A percentile compares a stretch with the other conserved stretches of the same genome.
Conservation (phyloP, 1,140 invertebrate genomes). For the Babylonia areolata region DNA sequence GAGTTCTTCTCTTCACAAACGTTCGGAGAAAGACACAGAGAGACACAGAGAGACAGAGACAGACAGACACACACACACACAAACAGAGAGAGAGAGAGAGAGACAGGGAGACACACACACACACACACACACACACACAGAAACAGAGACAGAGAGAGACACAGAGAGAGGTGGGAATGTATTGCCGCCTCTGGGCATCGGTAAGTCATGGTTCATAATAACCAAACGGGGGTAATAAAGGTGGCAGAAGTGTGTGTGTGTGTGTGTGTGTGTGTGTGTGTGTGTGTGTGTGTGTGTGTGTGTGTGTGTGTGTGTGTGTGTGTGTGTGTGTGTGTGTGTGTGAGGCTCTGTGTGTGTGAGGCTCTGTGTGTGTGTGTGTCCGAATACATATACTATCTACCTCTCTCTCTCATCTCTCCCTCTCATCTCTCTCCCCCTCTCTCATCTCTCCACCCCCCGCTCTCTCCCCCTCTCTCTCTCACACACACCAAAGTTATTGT, state of each 20-base stretch:
- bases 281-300: not conserved
- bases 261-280: too few species aligned
- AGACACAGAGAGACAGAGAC: not conserved
- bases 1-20: too few species aligned
- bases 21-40: not conserved
- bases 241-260: too few species aligned
- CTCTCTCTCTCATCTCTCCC: not conserved
- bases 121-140: not conserved
- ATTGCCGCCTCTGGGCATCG: too few species aligned
- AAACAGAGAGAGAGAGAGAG: too few species aligned
- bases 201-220: too few species aligned
- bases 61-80: too few species aligned
- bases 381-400: not conserved
- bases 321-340: not conserved
- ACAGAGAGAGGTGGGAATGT: too few species aligned
- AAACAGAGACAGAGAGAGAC: not conserved
- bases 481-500: too few species aligned
- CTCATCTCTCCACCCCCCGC: not conserved
- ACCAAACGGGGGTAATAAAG: too few species aligned
- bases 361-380: not conserved
- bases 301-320: not conserved
- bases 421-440: conserved; percentile 1
- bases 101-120: too few species aligned
- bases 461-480: not conserved
- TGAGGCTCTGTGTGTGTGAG: not conserved